A percentile compares a stretch with the other conserved stretches of the same genome.
Conservation (phyloP, 2,113 vertebrate species). For the Cromileptes altivelis region DNA sequence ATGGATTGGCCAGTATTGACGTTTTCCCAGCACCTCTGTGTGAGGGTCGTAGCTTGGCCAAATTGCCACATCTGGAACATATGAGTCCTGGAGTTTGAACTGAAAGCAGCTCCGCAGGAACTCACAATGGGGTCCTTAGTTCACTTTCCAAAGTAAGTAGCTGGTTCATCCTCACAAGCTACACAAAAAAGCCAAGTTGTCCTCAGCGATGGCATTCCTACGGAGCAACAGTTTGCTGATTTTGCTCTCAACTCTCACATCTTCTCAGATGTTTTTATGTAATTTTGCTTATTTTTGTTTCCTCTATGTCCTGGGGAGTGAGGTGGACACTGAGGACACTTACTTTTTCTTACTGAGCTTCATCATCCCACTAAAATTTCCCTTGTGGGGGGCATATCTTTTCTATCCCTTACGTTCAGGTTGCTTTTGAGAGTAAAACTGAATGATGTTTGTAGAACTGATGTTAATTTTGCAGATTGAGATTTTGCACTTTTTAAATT, state of each 20-base stretch:
- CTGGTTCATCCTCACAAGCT: constrained; percentile 54
- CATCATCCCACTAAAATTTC: not conserved
- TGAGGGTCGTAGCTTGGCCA: constrained; percentile 73
- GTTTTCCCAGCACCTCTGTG: constrained; percentile 77
- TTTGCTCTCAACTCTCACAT: constrained; percentile 3
- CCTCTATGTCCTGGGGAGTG: not conserved
- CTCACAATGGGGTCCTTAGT: constrained; percentile 74
- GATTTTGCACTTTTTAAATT: not conserved
- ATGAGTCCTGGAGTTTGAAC: constrained; percentile 69
- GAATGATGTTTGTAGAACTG: constrained; percentile 24
- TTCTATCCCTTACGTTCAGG: not conserved
- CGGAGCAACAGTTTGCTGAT: constrained; percentile 23
- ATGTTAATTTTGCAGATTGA: not conserved
- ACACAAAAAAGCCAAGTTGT: constrained; percentile 49
- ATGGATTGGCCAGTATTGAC: constrained; percentile 70
- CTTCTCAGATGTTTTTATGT: constrained; percentile 15
- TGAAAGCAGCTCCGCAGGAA: constrained; percentile 58
- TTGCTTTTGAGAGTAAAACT: not conserved
- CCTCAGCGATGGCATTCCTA: constrained; percentile 33
- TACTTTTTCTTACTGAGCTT: constrained; percentile 20
- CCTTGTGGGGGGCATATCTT: too few relatives aligned
- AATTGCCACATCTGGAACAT: constrained; percentile 80
- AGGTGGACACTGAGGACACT: not conserved
- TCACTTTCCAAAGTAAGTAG: constrained; percentile 76
- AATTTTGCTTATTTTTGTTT: constrained; percentile 10